Conservation (phyloP, 2,113 vertebrate species). For the Phalacrocorax brasilianus region DNA sequence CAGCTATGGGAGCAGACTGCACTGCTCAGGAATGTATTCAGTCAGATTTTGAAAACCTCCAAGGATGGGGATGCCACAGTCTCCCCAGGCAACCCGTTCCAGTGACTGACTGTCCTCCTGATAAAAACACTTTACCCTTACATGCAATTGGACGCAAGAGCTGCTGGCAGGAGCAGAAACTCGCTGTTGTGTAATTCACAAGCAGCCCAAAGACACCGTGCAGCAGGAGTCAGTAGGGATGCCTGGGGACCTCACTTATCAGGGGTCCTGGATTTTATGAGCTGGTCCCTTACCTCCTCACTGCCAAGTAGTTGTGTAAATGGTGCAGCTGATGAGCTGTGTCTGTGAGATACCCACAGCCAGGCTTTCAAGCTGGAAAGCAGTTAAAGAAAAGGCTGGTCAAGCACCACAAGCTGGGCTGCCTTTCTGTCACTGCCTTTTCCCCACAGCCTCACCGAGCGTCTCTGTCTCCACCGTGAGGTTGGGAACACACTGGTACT, state of each 20-base stretch:
- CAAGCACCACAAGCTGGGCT: background rate
- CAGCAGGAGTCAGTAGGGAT: too few species aligned
- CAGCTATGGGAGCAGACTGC: background rate
- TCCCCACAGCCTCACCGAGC: background rate
- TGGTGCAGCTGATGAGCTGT: background rate
- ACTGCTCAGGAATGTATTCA: background rate
- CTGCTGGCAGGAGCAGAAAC: background rate
- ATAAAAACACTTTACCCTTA: too few species aligned
- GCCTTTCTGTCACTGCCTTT: background rate
- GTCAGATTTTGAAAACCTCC: background rate
- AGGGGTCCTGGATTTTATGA: background rate
- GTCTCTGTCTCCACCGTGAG: background rate
- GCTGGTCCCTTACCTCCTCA: too few species aligned
- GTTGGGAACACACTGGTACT: background rate
- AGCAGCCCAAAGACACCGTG: background rate
- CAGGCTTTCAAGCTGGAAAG: background rate
- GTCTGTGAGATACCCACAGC: background rate
- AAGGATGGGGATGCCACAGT: too few species aligned
- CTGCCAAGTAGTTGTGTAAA: background rate
- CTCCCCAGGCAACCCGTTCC: too few species aligned
- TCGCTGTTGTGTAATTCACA: rapidly evolving
- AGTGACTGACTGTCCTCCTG: background rate
- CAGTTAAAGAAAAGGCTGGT: background rate
- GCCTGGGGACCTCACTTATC: background rate
- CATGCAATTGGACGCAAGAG: background rate